Evolutionary conservation across 2,797 vertebrate species (phyloP).

Genomic region (Pygocentrus nattereri): DNA sequence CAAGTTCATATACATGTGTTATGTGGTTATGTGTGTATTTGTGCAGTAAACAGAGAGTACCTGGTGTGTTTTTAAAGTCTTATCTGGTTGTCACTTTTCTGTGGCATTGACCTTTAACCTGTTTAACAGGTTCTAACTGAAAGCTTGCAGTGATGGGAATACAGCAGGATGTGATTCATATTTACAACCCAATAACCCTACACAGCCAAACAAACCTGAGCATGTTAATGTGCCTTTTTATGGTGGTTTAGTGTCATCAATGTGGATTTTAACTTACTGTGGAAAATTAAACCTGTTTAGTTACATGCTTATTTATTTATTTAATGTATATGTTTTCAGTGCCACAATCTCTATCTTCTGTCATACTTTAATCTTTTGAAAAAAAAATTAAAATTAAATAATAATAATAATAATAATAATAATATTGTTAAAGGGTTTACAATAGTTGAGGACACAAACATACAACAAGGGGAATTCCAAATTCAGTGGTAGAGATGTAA

Average conservation of each 20-base stretch:
- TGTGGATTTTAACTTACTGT: neutral
- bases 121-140: constrained; percentile 61
- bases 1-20: neutral
- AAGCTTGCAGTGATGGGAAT: constrained; percentile 53
- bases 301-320: no score
- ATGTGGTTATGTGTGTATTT: neutral
- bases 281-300: no score
- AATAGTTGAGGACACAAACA: no score
- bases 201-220: constrained; percentile 2
- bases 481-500: no score
- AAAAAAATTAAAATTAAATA: no score
- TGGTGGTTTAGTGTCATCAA: neutral
- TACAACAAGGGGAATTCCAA: no score
- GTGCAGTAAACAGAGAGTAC: neutral
- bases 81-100: constrained; percentile 33
- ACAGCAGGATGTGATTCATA: constrained; percentile 54
- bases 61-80: constrained; percentile 42
- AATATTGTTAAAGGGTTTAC: no score
- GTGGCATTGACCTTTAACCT: constrained; percentile 66
- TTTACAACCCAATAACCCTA: constrained; percentile 29
- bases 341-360: no score
- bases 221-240: neutral
- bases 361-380: no score
- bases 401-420: no score
- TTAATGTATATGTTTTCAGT: no score